Base-by-base conservation (phyloP, 2,113 vertebrate species). In the Nannospalax galili region DNA sequence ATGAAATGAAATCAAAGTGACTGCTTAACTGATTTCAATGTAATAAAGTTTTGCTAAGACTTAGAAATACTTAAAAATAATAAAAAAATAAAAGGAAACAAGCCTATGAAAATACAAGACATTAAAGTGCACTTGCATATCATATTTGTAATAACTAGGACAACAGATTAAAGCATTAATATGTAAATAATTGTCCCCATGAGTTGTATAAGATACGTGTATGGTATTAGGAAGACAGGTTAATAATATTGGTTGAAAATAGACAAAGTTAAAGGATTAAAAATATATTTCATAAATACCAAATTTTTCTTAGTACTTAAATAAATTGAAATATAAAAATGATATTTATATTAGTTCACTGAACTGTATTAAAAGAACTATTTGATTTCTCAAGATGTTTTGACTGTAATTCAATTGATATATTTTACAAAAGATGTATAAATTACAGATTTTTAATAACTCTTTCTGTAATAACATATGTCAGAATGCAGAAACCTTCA, bases 301-400 rank as follows among this genome's bases (percentile, higher is more conserved):
- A 4, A 85, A 94, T 58, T 81, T 15, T 52, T 67, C 24, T 92
- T 67, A 52, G 7, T 81, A 88, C 14, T 48, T 12, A 88, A 84
- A 91, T 88, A 42, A 84, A 74, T 92, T 90, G 37, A 77, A 95
- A 56, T 65, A 48, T 73, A 15, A 52, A 32, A 67, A 73, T 62
- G 56, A 10, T 12, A 70, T 42, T 10, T 1, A 37, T 56, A 62
- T 90, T 88, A 92, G 64, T 37, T 78, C 72, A 40, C 60, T 37
- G 89, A 92, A 82, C 24, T 91, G 26, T 62, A 80, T 37, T 11
- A 20, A 88, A 87, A 85, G n/a, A 1, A n/a, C 20, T 60, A 67
- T 52, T 84, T 88, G 40, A 42, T 35, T 84, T 70, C 32, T 75
- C 12, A 88, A 64, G 3, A 40, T 93, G 12, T 60, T 56, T 40